Evolutionary conservation across 2,797 vertebrate genomes (phyloP).

Genomic region (Hoplostethus atlanticus): DNA sequence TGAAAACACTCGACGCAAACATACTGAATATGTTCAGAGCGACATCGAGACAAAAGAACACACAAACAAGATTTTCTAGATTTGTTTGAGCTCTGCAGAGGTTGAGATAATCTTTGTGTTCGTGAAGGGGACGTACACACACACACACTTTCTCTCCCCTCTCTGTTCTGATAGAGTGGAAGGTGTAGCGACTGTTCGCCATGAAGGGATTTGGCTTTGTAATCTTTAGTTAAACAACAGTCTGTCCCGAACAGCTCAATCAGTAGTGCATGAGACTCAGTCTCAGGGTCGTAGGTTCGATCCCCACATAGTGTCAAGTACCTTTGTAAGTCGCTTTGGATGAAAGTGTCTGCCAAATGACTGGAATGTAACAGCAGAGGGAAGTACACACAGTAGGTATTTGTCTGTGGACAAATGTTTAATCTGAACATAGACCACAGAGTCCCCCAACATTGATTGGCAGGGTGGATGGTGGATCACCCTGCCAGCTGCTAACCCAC

Average conservation of each 20-base stretch:
- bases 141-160: slow-evolving; percentile 25
- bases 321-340: too few species aligned
- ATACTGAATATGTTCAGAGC: background rate
- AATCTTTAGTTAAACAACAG: background rate
- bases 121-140: background rate
- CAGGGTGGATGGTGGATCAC: too few species aligned
- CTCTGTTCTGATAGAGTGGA: slow-evolving; percentile 13
- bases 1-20: background rate
- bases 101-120: background rate
- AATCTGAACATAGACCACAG: too few species aligned
- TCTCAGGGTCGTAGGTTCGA: too few species aligned
- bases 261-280: too few species aligned
- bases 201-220: background rate
- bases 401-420: too few species aligned
- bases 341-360: background rate
- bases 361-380: too few species aligned
- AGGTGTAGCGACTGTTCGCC: background rate
- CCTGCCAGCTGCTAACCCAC: too few species aligned
- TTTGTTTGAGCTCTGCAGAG: background rate
- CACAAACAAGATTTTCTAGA: background rate
- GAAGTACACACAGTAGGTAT: background rate
- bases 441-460: too few species aligned
- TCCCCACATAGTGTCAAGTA: too few species aligned
- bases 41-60: background rate
- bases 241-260: too few species aligned